Conservation (phyloP, 64 coral and sea anemone species). For the Montipora efflorescens region DNA sequence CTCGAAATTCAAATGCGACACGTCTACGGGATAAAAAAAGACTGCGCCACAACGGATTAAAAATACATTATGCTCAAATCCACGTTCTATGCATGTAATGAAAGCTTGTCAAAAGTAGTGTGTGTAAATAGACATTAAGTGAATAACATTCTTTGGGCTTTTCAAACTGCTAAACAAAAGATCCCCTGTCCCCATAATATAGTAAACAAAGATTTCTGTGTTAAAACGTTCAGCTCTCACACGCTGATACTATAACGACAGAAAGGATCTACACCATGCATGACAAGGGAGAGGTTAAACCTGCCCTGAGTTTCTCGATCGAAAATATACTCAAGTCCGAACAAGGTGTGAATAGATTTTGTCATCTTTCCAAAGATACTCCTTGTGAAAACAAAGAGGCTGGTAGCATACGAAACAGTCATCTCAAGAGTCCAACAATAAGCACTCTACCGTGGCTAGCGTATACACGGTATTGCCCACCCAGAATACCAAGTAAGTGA, state of each 20-base stretch:
- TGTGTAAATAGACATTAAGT: slow-evolving; percentile 59
- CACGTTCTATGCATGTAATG: slow-evolving; percentile 36
- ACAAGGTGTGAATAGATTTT: neutral
- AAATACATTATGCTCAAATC: slow-evolving; percentile 47
- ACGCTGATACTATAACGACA: neutral
- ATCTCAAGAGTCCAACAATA: neutral
- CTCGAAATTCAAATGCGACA: neutral
- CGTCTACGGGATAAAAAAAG: neutral
- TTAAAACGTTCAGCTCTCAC: neutral
- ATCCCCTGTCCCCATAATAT: slow-evolving; percentile 7
- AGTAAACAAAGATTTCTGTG: slow-evolving; percentile 29
- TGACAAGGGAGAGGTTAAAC: neutral
- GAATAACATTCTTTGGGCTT: slow-evolving; percentile 56
- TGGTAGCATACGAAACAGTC: neutral
- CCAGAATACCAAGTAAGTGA: slow-evolving; percentile 78
- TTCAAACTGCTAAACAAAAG: slow-evolving; percentile 58
- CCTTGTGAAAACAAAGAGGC: neutral
- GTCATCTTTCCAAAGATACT: neutral
- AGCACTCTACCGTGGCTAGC: slow-evolving; percentile 61
- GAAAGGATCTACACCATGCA: slow-evolving; percentile 3
- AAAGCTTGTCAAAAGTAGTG: slow-evolving; percentile 58
- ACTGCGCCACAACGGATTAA: slow-evolving; percentile 8
- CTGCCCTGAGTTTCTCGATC: slow-evolving; percentile 23
- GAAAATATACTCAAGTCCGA: slow-evolving; percentile 25
- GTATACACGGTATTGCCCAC: slow-evolving; percentile 70